These are phyloP conservation scores for Campylorhamphus procurvoides DNA, from an alignment of 2,113 vertebrate species.

Conservation along the genomic window DNA sequence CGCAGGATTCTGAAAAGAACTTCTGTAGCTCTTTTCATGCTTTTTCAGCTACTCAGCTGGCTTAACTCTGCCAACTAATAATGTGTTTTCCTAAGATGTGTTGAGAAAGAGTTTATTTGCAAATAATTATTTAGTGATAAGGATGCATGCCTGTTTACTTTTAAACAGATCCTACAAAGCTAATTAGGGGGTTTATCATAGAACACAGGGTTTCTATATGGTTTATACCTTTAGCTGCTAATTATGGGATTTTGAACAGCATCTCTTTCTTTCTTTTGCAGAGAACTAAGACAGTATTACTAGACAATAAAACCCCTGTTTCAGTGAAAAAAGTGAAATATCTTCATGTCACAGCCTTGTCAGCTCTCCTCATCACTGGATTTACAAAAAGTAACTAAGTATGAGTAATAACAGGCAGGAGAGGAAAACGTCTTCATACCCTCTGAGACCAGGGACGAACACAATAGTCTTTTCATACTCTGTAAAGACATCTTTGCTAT, in stretches of 20 bases:
- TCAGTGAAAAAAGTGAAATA: conserved; percentile 27
- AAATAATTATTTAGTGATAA: conserved; percentile 46
- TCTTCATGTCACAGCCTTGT: conserved; percentile 42
- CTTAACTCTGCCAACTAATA: conserved; percentile 46
- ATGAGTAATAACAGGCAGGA: conserved; percentile 10
- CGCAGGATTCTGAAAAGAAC: conserved; percentile 56
- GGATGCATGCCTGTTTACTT: conserved; percentile 15
- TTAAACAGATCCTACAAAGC: conserved; percentile 29
- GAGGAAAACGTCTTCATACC: conserved; percentile 26
- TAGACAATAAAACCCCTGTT: conserved; percentile 24
- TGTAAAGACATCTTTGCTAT: conserved; percentile 22
- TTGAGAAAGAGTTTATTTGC: conserved; percentile 38
- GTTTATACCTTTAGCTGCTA: conserved; percentile 37
- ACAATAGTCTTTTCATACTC: conserved; percentile 57
- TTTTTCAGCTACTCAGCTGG: conserved; percentile 47
- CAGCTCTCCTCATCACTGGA: conserved; percentile 23
- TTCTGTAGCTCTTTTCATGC: conserved; percentile 51
- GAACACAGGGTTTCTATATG: not conserved
- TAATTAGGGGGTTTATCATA: conserved; percentile 12
- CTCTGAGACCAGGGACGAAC: not conserved
- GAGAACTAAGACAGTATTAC: not conserved
- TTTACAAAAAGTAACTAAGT: conserved; percentile 61
- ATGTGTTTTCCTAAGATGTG: conserved; percentile 40
- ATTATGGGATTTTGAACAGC: conserved; percentile 2
- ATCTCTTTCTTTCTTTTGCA: conserved; percentile 24